Evolutionary conservation across 2,113 vertebrate species (phyloP).

Genomic region (Callithrix jacchus): DNA sequence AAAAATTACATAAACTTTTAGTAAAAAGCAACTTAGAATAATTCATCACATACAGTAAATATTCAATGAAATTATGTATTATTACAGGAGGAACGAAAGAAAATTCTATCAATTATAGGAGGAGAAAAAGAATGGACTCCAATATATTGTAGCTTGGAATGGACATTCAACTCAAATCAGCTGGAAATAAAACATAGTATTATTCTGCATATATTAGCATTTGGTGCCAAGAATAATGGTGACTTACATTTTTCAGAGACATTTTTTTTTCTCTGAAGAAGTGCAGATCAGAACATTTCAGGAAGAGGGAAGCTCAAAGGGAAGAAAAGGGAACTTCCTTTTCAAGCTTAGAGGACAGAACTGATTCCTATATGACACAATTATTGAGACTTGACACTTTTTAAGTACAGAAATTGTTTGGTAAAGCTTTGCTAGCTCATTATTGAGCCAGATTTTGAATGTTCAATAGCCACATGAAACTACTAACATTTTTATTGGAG

Average conservation of each 20-base stretch:
- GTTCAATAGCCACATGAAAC: neutral
- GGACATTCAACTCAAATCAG: neutral
- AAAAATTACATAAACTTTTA: neutral
- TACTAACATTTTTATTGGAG: neutral
- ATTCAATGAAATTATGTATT: neutral
- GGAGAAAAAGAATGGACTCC: neutral
- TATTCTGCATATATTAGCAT: neutral
- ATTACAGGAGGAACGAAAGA: neutral
- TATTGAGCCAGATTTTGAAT: neutral
- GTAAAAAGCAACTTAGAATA: neutral
- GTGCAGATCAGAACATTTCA: neutral
- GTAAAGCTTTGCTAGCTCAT: neutral
- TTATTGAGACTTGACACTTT: neutral
- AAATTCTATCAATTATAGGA: neutral
- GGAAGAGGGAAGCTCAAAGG: neutral
- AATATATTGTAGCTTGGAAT: neutral
- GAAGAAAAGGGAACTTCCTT: neutral
- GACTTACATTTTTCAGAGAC: neutral
- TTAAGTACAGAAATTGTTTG: neutral
- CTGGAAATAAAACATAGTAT: neutral
- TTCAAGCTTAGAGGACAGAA: neutral
- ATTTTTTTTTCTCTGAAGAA: neutral
- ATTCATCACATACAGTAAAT: neutral
- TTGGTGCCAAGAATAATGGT: neutral
- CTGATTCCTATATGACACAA: neutral